A percentile compares a stretch with the other conserved stretches of the same genome.
Evolutionary conservation across 2,888 invertebrate species (phyloP).

Genomic region (Chorisops tibialis): DNA sequence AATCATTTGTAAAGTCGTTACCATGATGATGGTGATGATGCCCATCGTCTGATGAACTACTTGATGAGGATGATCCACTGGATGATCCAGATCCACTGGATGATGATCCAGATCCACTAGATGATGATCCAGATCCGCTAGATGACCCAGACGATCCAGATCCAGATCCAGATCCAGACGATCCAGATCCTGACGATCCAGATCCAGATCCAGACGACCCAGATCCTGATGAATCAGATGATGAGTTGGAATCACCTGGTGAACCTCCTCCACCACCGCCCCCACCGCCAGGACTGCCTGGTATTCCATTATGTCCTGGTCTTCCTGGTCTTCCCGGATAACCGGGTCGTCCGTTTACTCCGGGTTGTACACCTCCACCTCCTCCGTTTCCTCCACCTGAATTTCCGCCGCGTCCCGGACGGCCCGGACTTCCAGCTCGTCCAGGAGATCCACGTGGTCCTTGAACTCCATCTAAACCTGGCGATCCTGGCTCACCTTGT

Average conservation of each 20-base stretch:
- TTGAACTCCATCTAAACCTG: constrained; percentile 4
- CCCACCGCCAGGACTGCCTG: neutral
- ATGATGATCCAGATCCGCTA: neutral
- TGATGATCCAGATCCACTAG: neutral
- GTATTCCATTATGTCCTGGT: neutral
- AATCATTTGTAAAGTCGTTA: neutral
- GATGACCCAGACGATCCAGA: no score
- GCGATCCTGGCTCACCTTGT: neutral
- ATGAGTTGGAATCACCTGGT: neutral
- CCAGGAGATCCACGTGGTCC: constrained; percentile 12
- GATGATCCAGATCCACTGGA: neutral
- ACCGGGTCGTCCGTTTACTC: neutral
- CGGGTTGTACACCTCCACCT: neutral
- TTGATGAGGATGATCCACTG: neutral
- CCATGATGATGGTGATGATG: neutral
- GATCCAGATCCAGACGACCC: no score
- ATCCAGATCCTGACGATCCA: no score
- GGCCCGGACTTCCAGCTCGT: neutral
- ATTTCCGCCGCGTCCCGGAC: neutral
- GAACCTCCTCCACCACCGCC: neutral
- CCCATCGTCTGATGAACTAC: no score
- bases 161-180: no score
- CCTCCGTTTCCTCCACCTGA: neutral
- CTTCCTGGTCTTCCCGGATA: neutral
- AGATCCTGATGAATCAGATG: no score